Percentiles rank a stretch among this genome's conserved stretches.
These are phyloP conservation scores for Caloenas nicobarica DNA, from an alignment of 2,113 vertebrate species.

Conservation along the genomic window DNA sequence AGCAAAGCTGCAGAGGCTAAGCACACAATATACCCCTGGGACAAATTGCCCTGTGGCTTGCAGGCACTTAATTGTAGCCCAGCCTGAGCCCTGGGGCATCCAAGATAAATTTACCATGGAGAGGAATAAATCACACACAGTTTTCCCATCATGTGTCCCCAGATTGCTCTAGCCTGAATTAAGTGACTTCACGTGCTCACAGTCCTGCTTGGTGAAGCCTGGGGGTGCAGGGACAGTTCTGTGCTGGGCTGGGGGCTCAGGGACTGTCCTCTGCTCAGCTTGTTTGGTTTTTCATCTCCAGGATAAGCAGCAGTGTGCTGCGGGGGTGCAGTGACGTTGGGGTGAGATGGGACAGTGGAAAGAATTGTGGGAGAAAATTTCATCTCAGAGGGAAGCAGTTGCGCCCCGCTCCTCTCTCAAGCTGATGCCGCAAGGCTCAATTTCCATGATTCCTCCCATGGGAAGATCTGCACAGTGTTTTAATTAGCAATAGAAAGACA, in stretches of 20 bases:
- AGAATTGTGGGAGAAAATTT: neutral
- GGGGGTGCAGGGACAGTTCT: fast-evolving
- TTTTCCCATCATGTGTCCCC: neutral
- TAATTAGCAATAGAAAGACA: neutral
- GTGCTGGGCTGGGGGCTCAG: fast-evolving
- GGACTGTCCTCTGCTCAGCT: neutral
- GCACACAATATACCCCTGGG: fast-evolving
- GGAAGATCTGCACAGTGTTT: neutral
- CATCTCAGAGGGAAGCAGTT: neutral
- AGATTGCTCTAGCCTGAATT: neutral
- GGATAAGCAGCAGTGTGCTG: neutral
- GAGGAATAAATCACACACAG: neutral
- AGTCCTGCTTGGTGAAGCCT: neutral
- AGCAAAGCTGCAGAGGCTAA: neutral
- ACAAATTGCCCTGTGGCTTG: fast-evolving
- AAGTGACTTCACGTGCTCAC: fast-evolving
- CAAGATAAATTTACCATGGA: neutral
- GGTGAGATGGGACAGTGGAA: neutral
- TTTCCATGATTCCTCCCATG: neutral
- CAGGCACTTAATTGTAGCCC: neutral
- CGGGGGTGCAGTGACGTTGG: neutral
- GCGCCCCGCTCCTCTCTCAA: neutral
- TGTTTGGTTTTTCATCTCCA: neutral
- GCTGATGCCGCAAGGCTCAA: neutral
- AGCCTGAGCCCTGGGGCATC: neutral